Conservation (phyloP, 1,140 invertebrate genomes). For the Parapsyche elsis region DNA sequence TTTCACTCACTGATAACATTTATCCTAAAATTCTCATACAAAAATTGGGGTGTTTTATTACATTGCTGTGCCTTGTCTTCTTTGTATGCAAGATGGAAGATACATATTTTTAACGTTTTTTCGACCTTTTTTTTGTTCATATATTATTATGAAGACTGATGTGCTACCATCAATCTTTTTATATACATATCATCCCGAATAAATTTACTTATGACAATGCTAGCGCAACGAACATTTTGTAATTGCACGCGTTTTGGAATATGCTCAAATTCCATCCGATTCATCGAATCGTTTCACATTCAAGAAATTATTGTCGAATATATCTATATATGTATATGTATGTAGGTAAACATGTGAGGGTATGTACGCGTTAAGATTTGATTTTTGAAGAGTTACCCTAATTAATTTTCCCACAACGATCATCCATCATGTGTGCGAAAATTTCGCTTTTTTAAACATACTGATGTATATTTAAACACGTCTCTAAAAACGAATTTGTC, state of each 20-base stretch:
- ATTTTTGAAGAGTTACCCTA: neutral
- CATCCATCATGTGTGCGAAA: neutral
- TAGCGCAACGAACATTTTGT: neutral
- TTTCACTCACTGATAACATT: no score
- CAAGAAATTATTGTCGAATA: neutral
- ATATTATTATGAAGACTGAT: neutral
- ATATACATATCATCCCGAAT: neutral
- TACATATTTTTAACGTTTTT: neutral
- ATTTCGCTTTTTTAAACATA: neutral
- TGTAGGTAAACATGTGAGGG: neutral
- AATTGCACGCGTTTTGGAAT: no score
- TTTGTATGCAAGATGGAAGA: no score
- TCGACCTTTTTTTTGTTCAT: neutral
- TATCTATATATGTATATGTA: neutral
- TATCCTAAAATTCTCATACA: no score
- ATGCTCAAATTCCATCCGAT: no score
- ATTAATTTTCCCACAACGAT: constrained; percentile 8
- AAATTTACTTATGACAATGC: constrained; percentile 18
- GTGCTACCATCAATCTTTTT: neutral
- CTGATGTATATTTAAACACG: neutral
- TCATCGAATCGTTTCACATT: no score
- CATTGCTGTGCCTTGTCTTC: no score
- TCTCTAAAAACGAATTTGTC: constrained; percentile 4
- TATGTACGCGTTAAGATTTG: neutral
- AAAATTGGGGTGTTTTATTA: no score